These are phyloP conservation scores for Cottoperca gobio DNA, from an alignment of 2,797 vertebrate genomes.

Conservation along the genomic window DNA sequence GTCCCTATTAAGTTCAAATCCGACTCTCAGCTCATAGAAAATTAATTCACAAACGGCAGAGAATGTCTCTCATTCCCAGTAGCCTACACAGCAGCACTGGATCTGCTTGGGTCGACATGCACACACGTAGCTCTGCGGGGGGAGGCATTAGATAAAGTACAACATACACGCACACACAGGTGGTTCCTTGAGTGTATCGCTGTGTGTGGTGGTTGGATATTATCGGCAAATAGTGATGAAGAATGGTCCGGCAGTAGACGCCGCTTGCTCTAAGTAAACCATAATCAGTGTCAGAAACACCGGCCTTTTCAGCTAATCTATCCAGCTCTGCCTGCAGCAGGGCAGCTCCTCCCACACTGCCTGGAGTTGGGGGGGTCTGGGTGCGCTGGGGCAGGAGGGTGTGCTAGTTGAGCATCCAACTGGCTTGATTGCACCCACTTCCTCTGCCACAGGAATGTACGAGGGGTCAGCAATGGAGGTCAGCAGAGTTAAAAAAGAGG, in stretches of 20 bases:
- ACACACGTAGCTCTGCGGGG: neutral
- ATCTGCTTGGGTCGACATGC: conserved; percentile 28
- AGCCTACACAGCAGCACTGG: conserved; percentile 27
- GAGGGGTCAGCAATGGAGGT: conserved; percentile 20
- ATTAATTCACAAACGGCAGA: conserved; percentile 57
- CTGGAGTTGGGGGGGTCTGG: too few species aligned
- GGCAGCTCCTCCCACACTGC: too few species aligned
- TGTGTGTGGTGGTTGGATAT: conserved; percentile 68
- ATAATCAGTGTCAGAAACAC: conserved; percentile 73
- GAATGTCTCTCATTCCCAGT: conserved; percentile 30
- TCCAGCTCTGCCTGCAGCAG: conserved; percentile 17
- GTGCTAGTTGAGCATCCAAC: neutral
- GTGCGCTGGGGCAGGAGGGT: neutral
- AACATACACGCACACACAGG: conserved; percentile 38
- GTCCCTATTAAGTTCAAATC: conserved; percentile 65
- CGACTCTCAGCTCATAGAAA: conserved; percentile 61
- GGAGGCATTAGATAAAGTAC: conserved; percentile 36
- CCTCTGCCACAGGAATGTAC: neutral
- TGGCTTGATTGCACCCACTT: conserved; percentile 17
- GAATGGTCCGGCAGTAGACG: conserved; percentile 56
- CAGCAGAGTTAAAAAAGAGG: conserved; percentile 15
- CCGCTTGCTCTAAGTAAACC: conserved; percentile 79
- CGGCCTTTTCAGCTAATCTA: conserved; percentile 44
- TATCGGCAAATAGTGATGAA: conserved; percentile 66
- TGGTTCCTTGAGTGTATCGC: conserved; percentile 42